These are phyloP conservation scores for Miltochrista miniata DNA, from an alignment of 2,888 invertebrate genomes.

Conservation along the genomic window DNA sequence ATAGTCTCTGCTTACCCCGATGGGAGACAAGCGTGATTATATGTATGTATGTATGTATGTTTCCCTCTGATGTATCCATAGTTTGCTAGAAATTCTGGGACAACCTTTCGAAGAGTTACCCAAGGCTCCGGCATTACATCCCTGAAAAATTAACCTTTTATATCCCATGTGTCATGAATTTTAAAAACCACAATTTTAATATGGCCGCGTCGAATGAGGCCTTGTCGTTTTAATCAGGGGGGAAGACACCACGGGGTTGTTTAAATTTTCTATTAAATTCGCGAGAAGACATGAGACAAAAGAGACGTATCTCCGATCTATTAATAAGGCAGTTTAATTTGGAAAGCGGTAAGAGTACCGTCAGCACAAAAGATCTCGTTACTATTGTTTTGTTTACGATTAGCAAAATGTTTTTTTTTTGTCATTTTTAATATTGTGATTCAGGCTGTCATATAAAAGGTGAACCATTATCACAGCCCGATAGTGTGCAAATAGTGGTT, in stretches of 20 bases:
- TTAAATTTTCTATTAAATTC: constrained; percentile 79
- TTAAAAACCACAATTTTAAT: constrained; percentile 72
- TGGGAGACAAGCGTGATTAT: too few species aligned
- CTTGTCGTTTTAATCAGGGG: constrained; percentile 74
- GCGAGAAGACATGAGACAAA: constrained; percentile 70
- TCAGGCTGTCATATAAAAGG: too few species aligned
- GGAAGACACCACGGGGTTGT: constrained; percentile 59
- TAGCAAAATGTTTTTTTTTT: not conserved
- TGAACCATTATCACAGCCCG: too few species aligned
- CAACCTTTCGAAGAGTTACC: too few species aligned
- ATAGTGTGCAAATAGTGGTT: too few species aligned
- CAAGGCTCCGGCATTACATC: too few species aligned
- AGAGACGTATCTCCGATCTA: constrained; percentile 78
- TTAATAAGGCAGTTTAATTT: constrained; percentile 81
- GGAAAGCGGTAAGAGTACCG: constrained; percentile 46
- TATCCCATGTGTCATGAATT: constrained; percentile 15
- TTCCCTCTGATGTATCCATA: too few species aligned
- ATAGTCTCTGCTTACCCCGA: too few species aligned
- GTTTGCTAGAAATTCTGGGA: too few species aligned
- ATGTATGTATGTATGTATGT: too few species aligned
- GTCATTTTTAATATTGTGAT: too few species aligned
- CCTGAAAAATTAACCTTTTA: not conserved
- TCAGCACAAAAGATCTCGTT: constrained; percentile 33
- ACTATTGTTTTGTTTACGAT: constrained; percentile 17
- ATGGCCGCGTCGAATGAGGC: constrained; percentile 54